Base-by-base conservation (phyloP, 2,888 invertebrate species). In the Nephrotoma flavescens region DNA sequence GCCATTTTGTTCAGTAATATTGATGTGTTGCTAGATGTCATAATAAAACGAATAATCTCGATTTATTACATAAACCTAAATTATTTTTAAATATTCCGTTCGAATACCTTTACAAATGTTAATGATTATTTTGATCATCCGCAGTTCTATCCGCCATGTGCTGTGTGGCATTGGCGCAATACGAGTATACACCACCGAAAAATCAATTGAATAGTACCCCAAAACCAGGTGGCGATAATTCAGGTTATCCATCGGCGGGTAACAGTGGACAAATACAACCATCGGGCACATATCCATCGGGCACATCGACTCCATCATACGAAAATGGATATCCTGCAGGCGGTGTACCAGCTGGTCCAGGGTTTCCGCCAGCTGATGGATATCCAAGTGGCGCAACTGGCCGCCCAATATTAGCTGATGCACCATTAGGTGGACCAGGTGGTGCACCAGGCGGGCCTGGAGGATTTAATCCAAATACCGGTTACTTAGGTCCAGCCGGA, bases 101-200 rank as follows among this genome's bases (percentile, higher is more conserved):
- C 41, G 2, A 11, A 83, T 2, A n/a, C 5, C n/a, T 41, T 83
- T 83, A n/a, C 41, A 11, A 41, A 41, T 41, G 31, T 41, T n/a
- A 47, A 47, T 41, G 41, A 41, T 83, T 83, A 42, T 84, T 42
- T 41, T 15, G 6, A 47, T 0, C 11, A 12, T 12, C 3, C 42
- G 11, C 9, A 86, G 86, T 86, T 52, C 19, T 86, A 41, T 86
- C 44, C 57, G 86, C 57, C 4, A 86, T 57, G 11, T 52, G 52
- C 44, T 52, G 41, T 4, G 19, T 52, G 41, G 42, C 57, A 41
- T 86, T 19, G 57, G 94, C 93, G 86, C 95, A 96, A 92, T 96
- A 96, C 90, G 94, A 94, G 88, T 96, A 96, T 91, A 94, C 94
- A 88, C 93, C 94, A 87, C 96, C 96, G 6, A 93, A 93, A 86